phyloP scores from a whole-genome alignment of 1,140 invertebrate genomes.

The Odontomachus brunneus region DNA sequence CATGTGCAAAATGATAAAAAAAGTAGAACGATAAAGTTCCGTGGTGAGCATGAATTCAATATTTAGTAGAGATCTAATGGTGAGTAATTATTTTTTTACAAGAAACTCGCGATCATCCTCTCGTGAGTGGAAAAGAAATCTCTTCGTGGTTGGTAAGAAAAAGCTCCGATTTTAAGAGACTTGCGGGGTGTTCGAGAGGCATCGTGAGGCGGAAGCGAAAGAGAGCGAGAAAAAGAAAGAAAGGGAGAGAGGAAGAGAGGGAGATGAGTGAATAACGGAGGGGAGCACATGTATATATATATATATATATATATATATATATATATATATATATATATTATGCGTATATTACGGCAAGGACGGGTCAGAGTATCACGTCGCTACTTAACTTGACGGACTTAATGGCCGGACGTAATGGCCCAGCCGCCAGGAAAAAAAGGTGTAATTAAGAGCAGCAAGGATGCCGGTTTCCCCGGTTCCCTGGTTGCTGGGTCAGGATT shows the following conservation, averaged over 20 bases:
- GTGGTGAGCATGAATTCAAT: neutral
- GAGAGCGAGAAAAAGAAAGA: conserved; percentile 14
- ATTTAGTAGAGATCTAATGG: neutral
- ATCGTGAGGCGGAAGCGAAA: conserved; percentile 21
- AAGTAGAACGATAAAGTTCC: neutral
- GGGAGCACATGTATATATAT: conserved; percentile 11
- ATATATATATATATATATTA: conserved; percentile 42
- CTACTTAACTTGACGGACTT: conserved; percentile 81
- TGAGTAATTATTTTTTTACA: neutral
- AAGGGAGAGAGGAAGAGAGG: conserved; percentile 1
- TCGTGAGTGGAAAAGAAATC: neutral
- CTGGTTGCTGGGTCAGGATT: conserved; percentile 70
- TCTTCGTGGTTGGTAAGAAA: conserved; percentile 16
- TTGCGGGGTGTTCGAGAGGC: conserved; percentile 16
- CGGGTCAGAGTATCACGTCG: conserved; percentile 75
- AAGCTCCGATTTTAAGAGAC: conserved; percentile 5
- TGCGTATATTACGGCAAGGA: conserved; percentile 67
- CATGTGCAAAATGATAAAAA: too few species aligned
- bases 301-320: conserved; percentile 38
- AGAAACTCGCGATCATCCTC: conserved; percentile 10
- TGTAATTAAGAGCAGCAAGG: conserved; percentile 77
- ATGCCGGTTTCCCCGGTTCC: conserved; percentile 62
- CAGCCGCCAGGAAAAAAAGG: conserved; percentile 74
- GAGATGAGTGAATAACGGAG: conserved; percentile 42
- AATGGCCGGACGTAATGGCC: conserved; percentile 79